Evolutionary conservation across 1,140 invertebrate species (phyloP), one percentile per base, ranked within the genome.

Genomic region (Drosophila sechellia): DNA sequence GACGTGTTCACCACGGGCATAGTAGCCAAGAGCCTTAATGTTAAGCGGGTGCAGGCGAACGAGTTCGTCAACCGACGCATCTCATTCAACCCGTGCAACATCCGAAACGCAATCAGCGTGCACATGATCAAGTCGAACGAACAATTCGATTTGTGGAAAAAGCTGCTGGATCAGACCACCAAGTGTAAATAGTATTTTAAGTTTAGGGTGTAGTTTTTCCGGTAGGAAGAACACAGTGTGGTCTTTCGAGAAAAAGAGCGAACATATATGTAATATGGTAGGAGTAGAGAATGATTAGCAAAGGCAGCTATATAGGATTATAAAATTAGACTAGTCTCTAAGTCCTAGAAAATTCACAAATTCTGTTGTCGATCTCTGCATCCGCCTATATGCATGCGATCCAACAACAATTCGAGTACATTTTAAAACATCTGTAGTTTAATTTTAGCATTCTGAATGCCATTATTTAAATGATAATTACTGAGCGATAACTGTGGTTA

Each of bases 1-100:
- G 97, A 98, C 92, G 97, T 98, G 12, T 97, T 96, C 89, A 94
- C 96, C 48, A 98, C 97, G 39, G 97, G 97, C 15, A 96, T 98
- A 59, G 95, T 98, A 15, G 97, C 96, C 13, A 94, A 95, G 81
- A 93, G 94, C 53, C 81, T 97, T 10, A 94, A 94, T 43, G 94
- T 97, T 13, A 94, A 94, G 79, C 93, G 97, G 25, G 92, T 95
- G 20, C 96, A 97, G 92, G 95, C 95, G 20, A 95, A 95, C 46
- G 96, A 97, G 92, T 98, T 98, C 92, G 94, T 96, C 48, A 98
- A 98, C 92, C 95, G 96, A 65, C 94, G 95, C 81, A 95, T 97
- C 60, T 94, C 95, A 12, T 94, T 96, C 64, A 96, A 95, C 83
- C 95, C 96, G 10, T 98, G 97, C 92, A 96, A 95, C 68, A 94